Evolutionary conservation across 2,797 vertebrate genomes (phyloP), one percentile per base, ranked within the genome.

Genomic region (Pangasius djambal): DNA sequence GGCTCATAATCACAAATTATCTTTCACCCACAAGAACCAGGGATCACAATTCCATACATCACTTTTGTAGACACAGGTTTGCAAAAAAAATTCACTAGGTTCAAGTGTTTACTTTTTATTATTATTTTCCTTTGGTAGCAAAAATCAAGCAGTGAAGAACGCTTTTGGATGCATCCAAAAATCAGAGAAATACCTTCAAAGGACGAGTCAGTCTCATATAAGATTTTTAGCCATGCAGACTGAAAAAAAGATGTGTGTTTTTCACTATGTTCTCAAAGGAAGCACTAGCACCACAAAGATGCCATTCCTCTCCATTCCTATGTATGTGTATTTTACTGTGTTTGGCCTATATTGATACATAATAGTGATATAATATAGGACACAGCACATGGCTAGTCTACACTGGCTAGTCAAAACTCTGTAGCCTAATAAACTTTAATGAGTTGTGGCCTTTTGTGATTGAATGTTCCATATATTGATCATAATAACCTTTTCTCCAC

Each of bases 401-500:
- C 2, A 65, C 25, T 44, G 1, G 5, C 44, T 6, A 44, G 44
- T 44, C 1, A 83, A 83, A 61, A 61, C 9, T 40, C 12, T 57
- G 9, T 59, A 81, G n/a, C 77, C 77, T 57, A 34, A 81, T 37
- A 61, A 82, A 82, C 22, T 6, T 28, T 61, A 83, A 83, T 40
- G n/a, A 79, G 44, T 40, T 9, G 13, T 37, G 31, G 18, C 25
- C 25, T 22, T 44, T 79, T 79, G 4, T 8, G 18, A 63, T 28
- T 83, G 20, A 65, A 48, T 83, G 40, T 50, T 84, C 61, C 82
- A 67, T 31, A 84, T 50, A 48, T 50, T 67, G 28, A 50, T 83
- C 37, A 44, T 50, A 67, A 84, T 65, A 59, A 37, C 7, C 44
- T 48, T 31, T 67, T 67, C 25, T 0, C 25, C 37, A 67, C 25